Conservation (phyloP, 2,888 invertebrate genomes). For the Cephus nigrinus region DNA sequence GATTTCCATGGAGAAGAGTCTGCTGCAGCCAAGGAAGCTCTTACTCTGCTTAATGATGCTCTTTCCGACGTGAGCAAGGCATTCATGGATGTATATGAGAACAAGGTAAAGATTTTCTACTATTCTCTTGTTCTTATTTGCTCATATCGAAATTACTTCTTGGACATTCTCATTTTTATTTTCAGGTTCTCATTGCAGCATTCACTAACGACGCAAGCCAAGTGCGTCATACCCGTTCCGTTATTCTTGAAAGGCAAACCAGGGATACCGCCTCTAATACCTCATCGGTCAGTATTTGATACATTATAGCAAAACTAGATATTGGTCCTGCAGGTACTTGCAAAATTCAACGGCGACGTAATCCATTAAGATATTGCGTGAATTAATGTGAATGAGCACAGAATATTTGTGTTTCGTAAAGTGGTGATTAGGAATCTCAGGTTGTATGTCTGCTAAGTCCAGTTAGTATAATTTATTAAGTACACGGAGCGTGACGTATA, state of each 20-base stretch:
- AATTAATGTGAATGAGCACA: not conserved
- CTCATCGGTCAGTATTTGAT: slow-evolving; percentile 34
- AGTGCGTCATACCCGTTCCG: slow-evolving; percentile 49
- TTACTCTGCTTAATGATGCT: slow-evolving; percentile 70
- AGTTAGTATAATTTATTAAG: not conserved
- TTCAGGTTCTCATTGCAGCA: slow-evolving; percentile 72
- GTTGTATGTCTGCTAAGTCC: not conserved
- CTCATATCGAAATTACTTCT: not conserved
- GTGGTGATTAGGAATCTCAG: not conserved
- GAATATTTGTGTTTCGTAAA: not conserved
- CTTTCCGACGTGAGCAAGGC: slow-evolving; percentile 55
- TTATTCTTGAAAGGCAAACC: slow-evolving; percentile 32
- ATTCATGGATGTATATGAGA: slow-evolving; percentile 61
- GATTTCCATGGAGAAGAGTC: slow-evolving; percentile 77
- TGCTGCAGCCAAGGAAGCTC: slow-evolving; percentile 74
- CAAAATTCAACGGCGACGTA: not conserved
- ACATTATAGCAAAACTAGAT: slow-evolving; percentile 13
- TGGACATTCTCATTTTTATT: slow-evolving; percentile 2
- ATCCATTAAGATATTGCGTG: not conserved
- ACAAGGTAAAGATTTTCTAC: slow-evolving; percentile 46
- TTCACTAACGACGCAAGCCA: slow-evolving; percentile 76
- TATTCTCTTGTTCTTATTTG: not conserved
- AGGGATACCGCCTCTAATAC: slow-evolving; percentile 29
- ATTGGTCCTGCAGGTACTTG: not conserved
- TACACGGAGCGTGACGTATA: not conserved